phyloP scores from a whole-genome alignment of 2,113 vertebrate genomes.

The Clarias batrachus region DNA sequence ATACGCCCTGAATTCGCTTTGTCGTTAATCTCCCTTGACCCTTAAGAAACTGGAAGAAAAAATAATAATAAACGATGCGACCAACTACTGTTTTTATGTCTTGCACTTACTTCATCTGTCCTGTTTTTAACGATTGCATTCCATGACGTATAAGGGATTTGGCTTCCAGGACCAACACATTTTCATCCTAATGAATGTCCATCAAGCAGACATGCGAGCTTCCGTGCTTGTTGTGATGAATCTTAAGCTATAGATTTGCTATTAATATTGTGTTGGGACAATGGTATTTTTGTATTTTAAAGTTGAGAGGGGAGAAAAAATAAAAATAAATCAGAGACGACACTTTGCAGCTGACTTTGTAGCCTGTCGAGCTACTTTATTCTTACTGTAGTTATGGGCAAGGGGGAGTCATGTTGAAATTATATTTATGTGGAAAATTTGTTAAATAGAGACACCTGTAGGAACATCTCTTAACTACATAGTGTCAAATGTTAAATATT shows the following conservation, averaged over 20 bases:
- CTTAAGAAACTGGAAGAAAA: neutral
- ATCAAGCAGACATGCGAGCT: constrained; percentile 48
- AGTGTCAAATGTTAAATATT: constrained; percentile 55
- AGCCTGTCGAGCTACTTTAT: constrained; percentile 47
- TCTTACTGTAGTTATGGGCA: constrained; percentile 51
- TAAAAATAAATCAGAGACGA: constrained; percentile 26
- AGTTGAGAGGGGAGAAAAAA: neutral
- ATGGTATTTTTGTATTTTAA: constrained; percentile 56
- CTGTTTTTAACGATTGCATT: constrained; percentile 15
- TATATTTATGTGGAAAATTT: constrained; percentile 55
- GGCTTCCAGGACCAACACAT: constrained; percentile 43
- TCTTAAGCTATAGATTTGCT: constrained; percentile 54
- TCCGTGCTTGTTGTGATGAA: constrained; percentile 49
- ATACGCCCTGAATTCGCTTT: neutral
- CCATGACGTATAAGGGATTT: constrained; percentile 22
- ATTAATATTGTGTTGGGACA: constrained; percentile 44
- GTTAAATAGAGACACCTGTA: constrained; percentile 50
- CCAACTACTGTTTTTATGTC: constrained; percentile 35
- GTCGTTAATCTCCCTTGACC: neutral
- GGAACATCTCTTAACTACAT: constrained; percentile 50
- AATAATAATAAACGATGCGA: neutral
- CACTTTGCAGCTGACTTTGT: constrained; percentile 51
- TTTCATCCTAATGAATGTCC: constrained; percentile 49
- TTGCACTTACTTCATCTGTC: neutral
- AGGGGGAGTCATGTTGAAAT: constrained; percentile 43